Evolutionary conservation across 2,888 invertebrate genomes (phyloP).

Genomic region (Aquatica leii): DNA sequence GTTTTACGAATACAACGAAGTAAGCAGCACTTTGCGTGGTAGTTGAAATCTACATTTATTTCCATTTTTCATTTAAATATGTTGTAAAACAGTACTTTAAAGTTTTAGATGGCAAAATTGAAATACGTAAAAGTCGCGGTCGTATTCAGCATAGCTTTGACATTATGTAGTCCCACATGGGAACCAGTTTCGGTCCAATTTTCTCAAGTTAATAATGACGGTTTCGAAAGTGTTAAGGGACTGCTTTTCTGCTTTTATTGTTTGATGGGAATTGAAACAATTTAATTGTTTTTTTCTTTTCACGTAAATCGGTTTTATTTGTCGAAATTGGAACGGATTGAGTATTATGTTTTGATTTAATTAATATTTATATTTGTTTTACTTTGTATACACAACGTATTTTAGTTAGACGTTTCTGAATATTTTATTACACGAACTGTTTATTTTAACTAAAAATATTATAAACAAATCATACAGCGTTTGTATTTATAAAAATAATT

Average conservation of each 20-base stretch:
- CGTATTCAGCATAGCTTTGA: slow-evolving; percentile 8
- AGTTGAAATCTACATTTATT: slow-evolving; percentile 10
- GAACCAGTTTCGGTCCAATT: slow-evolving; percentile 15
- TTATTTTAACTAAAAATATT: too few relatives aligned
- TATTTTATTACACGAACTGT: too few relatives aligned
- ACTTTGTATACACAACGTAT: too few relatives aligned
- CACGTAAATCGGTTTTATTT: too few relatives aligned
- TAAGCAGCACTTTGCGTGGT: not conserved
- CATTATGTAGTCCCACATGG: slow-evolving; percentile 27
- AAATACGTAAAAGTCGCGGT: slow-evolving; percentile 17
- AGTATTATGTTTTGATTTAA: too few relatives aligned
- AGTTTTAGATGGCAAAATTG: slow-evolving; percentile 17
- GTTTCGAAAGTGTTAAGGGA: slow-evolving; percentile 14
- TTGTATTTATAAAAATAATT: too few relatives aligned
- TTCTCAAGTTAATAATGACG: slow-evolving; percentile 17
- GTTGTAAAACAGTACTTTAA: not conserved
- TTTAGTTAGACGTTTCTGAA: too few relatives aligned
- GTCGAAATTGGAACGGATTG: too few relatives aligned
- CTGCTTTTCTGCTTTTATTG: slow-evolving; percentile 20
- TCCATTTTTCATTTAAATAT: slow-evolving; percentile 13
- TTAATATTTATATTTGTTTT: too few relatives aligned
- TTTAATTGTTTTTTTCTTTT: slow-evolving; percentile 21
- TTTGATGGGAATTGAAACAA: slow-evolving; percentile 20
- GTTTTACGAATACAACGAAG: slow-evolving; percentile 2
- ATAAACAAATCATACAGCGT: too few relatives aligned